Evolutionary conservation across 2,113 vertebrate species (phyloP).

Genomic region (Mystacornis crossleyi): DNA sequence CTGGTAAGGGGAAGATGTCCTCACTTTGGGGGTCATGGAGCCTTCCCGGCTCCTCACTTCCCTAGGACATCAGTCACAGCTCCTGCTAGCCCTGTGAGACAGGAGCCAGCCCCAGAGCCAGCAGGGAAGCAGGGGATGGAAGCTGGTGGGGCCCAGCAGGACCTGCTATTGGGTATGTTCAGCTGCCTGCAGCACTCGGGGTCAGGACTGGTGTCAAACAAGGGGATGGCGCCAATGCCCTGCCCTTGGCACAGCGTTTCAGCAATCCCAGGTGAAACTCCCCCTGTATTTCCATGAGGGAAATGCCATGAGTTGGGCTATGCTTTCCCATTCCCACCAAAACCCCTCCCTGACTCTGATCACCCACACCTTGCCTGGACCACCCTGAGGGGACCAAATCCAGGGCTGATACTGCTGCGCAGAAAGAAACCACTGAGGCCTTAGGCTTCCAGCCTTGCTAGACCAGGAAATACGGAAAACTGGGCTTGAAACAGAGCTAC

Average conservation of each 20-base stretch:
- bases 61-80: neutral
- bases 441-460: neutral
- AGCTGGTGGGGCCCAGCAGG: neutral
- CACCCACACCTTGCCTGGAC: neutral
- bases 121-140: neutral
- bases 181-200: neutral
- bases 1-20: neutral
- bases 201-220: neutral
- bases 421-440: neutral
- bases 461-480: neutral
- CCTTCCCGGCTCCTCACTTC: neutral
- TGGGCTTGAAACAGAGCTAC: neutral
- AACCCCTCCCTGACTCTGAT: neutral
- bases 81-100: neutral
- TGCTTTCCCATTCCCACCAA: neutral
- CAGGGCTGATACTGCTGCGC: neutral
- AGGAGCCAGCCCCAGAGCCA: neutral
- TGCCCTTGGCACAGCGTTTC: neutral
- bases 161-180: neutral
- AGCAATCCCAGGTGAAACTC: neutral
- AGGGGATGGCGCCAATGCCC: neutral
- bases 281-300: accelerated
- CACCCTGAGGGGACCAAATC: neutral
- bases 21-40: neutral
- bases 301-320: neutral